Base-by-base conservation (phyloP, 2,797 vertebrate genomes). In the Microcaecilia unicolor region DNA sequence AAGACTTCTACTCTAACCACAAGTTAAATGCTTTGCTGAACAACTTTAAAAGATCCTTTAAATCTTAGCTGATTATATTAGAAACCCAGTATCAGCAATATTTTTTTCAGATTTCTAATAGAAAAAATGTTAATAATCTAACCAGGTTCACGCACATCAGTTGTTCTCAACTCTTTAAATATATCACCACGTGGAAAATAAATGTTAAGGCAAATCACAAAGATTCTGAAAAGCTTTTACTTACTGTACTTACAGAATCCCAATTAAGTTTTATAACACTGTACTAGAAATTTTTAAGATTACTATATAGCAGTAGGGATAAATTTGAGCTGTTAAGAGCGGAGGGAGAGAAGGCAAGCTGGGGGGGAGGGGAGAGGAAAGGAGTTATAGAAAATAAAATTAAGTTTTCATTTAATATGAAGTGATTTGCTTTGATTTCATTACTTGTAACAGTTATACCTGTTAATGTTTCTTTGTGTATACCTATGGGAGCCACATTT, bases 1-100 rank as follows among this genome's bases (percentile, higher is more conserved):
- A 67, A 83, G 74, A 56, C 70, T 67, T 57, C 71, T 18, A 45
- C 44, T 76, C 73, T 76, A 81, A 80, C 85, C 76, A 81, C 70
- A 76, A 58, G 57, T 75, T 63, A 71, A 74, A 63, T 16, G 54
- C 49, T 31, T 41, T 42, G 52, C 49, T 17, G 42, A 61, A 40
- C 47, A 49, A 62, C 47, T 67, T 61, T 24, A 58, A 72, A 68
- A 61, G 39, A 31, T 16, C 37, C 39, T 29, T 58, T 64, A 70
- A 71, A 60, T 46, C 47, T 56, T 65, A 54, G 57, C 44, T 61
- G 64, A 76, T 67, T 67, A 65, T 51, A 25, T 13, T 73, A 63
- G 61, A 59, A 61, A 64, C 19, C 15, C 42, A 55, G 58, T 28
- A 44, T 24, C 42, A 45, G 55, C 2, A 51, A 45, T 39, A 48